phyloP scores from a whole-genome alignment of 2,113 vertebrate genomes.

The Lamprologus lemairii region DNA sequence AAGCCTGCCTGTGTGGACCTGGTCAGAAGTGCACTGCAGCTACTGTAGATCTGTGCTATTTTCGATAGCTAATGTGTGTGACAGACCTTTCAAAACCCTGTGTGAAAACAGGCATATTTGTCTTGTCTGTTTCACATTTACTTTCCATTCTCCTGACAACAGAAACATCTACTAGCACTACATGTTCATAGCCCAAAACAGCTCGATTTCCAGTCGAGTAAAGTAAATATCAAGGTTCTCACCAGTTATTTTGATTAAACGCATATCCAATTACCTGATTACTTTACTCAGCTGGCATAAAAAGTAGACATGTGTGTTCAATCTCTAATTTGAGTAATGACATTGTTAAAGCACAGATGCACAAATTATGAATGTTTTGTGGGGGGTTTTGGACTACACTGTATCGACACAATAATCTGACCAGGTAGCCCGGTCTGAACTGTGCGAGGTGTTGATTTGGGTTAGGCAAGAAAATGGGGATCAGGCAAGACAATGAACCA shows the following conservation, averaged over 20 bases:
- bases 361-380: background rate
- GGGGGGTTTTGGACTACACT: background rate
- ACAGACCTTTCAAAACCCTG: background rate
- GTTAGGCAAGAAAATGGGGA: background rate
- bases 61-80: background rate
- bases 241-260: background rate
- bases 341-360: background rate
- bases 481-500: background rate
- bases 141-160: background rate
- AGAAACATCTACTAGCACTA: background rate
- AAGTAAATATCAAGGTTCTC: background rate
- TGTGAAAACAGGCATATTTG: background rate
- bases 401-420: background rate
- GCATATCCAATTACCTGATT: background rate
- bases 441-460: background rate
- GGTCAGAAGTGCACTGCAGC: background rate
- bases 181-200: background rate
- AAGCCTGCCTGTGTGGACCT: background rate
- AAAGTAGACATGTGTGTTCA: background rate
- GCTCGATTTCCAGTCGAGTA: background rate
- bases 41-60: background rate
- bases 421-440: background rate
- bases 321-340: background rate
- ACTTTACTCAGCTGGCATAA: background rate
- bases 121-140: background rate